A percentile compares a stretch with the other conserved stretches of the same genome.
Conservation (phyloP, 2,113 vertebrate species). For the Cisticola juncidis region DNA sequence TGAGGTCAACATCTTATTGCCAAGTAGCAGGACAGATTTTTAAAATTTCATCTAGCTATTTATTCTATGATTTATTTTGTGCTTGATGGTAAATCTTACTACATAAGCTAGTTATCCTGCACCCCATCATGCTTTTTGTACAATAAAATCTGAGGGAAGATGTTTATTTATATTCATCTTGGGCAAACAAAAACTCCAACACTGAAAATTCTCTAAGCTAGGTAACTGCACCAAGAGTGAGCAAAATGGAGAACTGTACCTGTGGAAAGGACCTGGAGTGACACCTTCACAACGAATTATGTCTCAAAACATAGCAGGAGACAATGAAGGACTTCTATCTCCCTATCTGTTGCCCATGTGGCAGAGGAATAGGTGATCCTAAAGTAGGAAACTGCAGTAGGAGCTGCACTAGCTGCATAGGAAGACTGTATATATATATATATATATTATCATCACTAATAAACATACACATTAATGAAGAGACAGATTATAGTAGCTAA, state of each 20-base stretch:
- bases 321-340: neutral
- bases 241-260: neutral
- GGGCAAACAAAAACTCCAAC: neutral
- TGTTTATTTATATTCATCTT: neutral
- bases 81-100: neutral
- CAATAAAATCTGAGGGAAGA: neutral
- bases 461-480: neutral
- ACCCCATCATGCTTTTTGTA: neutral
- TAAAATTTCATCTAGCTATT: neutral
- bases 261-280: neutral
- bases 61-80: neutral
- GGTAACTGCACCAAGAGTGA: neutral
- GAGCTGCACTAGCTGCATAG: neutral
- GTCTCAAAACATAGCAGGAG: neutral
- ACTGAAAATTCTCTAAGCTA: neutral
- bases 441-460: neutral
- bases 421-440: neutral
- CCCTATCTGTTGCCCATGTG: accelerated
- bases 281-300: neutral
- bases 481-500: neutral
- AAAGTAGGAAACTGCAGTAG: neutral
- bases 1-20: neutral
- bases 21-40: neutral
- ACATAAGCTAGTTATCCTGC: neutral
- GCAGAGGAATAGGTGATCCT: neutral